A percentile compares a stretch with the other conserved stretches of the same genome.
These are phyloP conservation scores for Danaus plexippus DNA, from an alignment of 1,140 invertebrate species.

Conservation along the genomic window DNA sequence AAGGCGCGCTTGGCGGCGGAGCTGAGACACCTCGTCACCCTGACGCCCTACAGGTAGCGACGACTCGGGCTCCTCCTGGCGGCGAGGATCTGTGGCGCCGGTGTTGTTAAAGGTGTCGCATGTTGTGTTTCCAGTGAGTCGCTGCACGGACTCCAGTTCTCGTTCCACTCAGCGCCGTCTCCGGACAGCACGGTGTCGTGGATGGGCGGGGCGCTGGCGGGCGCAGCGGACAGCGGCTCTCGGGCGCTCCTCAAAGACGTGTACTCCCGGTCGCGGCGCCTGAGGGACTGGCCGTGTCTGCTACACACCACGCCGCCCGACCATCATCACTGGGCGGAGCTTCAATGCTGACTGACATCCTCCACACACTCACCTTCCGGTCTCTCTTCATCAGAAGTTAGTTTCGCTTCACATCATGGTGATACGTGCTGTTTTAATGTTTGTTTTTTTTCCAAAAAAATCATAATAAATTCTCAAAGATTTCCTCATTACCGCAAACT, in stretches of 20 bases:
- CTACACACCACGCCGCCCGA: conserved; percentile 72
- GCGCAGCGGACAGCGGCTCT: conserved; percentile 84
- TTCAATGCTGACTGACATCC: background rate
- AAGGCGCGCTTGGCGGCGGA: conserved; percentile 41
- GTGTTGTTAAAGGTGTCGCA: no score
- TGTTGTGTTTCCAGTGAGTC: conserved; percentile 18
- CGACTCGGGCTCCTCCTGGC: no score
- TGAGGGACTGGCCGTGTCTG: conserved; percentile 86
- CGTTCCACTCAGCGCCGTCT: conserved; percentile 40
- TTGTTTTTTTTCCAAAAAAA: no score
- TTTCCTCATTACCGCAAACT: no score
- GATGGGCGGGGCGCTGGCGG: conserved; percentile 82
- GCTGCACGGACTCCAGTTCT: conserved; percentile 30
- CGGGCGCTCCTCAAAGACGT: conserved; percentile 83
- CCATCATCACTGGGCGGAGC: conserved; percentile 15
- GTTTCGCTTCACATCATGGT: no score
- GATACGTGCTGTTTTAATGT: no score
- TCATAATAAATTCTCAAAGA: no score
- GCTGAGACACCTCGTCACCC: conserved; percentile 34
- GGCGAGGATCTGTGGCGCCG: no score
- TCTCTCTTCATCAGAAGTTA: no score
- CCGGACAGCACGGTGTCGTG: conserved; percentile 37
- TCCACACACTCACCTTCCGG: no score
- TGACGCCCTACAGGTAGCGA: conserved; percentile 36
- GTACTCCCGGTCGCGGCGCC: conserved; percentile 77